Conservation (phyloP, 2,888 invertebrate species). For the Dicyrtomina minuta region DNA sequence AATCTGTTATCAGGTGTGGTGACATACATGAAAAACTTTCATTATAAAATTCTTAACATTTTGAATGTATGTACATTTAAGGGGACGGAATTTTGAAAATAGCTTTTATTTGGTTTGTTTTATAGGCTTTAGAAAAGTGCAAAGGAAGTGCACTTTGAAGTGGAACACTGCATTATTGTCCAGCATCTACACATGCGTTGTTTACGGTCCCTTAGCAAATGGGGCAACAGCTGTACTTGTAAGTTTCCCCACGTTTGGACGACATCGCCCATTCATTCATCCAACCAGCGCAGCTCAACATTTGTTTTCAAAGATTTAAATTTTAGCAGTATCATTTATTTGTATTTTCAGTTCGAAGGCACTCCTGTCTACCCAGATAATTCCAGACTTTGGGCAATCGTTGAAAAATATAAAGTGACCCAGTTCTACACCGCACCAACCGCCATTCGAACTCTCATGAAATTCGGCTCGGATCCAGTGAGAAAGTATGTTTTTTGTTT, state of each 20-base stretch:
- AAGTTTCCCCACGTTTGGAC: constrained; percentile 59
- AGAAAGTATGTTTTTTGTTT: constrained; percentile 62
- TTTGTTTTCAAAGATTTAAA: background rate
- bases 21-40: constrained; percentile 25
- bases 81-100: background rate
- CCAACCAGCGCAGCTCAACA: too few relatives aligned
- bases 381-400: constrained; percentile 88
- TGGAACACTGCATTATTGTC: constrained; percentile 83
- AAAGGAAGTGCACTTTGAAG: constrained; percentile 70
- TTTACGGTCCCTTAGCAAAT: constrained; percentile 92
- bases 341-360: constrained; percentile 81
- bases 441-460: constrained; percentile 93
- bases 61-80: too few relatives aligned
- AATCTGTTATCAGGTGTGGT: constrained; percentile 73
- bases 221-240: constrained; percentile 93
- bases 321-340: constrained; percentile 11
- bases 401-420: constrained; percentile 89
- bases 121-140: constrained; percentile 70
- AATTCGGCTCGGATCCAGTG: constrained; percentile 83
- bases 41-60: background rate
- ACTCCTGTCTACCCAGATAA: constrained; percentile 93
- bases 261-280: too few relatives aligned
- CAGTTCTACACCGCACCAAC: constrained; percentile 99
- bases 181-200: constrained; percentile 81
- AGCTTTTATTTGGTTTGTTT: constrained; percentile 28